Conservation (phyloP, 2,888 invertebrate genomes). For the Ypsolopha scabrella region DNA sequence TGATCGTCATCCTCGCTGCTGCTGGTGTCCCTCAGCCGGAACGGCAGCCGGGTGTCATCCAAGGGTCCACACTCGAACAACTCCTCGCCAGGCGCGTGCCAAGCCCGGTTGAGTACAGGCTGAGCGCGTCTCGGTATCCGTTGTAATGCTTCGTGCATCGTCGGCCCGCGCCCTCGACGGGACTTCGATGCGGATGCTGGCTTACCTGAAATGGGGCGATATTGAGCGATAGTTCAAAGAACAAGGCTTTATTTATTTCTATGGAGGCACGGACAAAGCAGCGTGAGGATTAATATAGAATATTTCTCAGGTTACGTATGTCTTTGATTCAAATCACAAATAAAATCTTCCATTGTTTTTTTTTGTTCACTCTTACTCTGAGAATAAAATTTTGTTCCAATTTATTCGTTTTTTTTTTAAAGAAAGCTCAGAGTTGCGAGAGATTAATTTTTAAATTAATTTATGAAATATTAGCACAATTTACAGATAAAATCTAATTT, state of each 20-base stretch:
- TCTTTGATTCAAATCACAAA: too few species aligned
- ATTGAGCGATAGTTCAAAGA: too few species aligned
- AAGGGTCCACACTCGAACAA: conserved; percentile 56
- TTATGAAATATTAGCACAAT: too few species aligned
- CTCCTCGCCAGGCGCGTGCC: conserved; percentile 65
- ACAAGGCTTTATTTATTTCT: too few species aligned
- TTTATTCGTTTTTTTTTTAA: too few species aligned
- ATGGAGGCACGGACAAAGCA: too few species aligned
- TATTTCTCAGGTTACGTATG: neutral
- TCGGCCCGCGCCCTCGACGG: conserved; percentile 55
- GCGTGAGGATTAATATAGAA: conserved; percentile 8
- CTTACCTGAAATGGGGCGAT: neutral
- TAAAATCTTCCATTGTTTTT: too few species aligned
- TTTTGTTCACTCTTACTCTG: too few species aligned
- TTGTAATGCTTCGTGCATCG: conserved; percentile 69
- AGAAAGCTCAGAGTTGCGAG: too few species aligned
- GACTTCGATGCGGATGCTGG: conserved; percentile 27
- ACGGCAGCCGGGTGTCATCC: conserved; percentile 30
- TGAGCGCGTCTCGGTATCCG: conserved; percentile 62
- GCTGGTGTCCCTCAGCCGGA: conserved; percentile 43
- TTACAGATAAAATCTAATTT: too few species aligned
- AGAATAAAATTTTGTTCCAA: too few species aligned
- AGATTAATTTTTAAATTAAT: too few species aligned
- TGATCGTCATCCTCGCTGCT: conserved; percentile 61
- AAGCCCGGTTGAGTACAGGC: conserved; percentile 36